Evolutionary conservation across 2,113 vertebrate species (phyloP).

Genomic region (Rhineura floridana): DNA sequence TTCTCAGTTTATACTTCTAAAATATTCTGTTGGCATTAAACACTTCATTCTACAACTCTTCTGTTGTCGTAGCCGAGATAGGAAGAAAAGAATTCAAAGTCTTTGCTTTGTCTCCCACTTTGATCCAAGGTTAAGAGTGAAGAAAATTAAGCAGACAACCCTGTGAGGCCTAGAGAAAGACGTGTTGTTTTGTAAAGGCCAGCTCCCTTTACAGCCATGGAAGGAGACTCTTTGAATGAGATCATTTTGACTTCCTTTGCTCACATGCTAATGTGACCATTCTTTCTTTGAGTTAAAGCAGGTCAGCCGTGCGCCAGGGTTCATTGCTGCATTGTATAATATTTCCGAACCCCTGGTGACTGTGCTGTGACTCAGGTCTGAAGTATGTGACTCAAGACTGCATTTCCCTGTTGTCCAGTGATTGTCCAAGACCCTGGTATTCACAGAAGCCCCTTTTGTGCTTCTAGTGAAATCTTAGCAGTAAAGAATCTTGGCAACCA

Average conservation of each 20-base stretch:
- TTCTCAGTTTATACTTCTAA: not conserved
- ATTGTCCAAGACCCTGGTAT: rapidly evolving
- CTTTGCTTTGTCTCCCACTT: conserved; percentile 53
- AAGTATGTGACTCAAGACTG: not conserved
- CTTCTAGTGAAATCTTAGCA: not conserved
- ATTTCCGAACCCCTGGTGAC: conserved; percentile 46
- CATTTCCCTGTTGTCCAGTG: not conserved
- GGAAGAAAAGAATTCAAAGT: conserved; percentile 45
- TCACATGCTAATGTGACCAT: conserved; percentile 53
- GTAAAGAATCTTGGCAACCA: rapidly evolving
- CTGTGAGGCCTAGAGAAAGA: conserved; percentile 64
- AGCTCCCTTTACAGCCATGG: conserved; percentile 39
- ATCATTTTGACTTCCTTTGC: conserved; percentile 72
- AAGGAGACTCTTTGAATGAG: conserved; percentile 69
- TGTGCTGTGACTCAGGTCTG: not conserved
- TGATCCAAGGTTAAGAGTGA: conserved; percentile 69
- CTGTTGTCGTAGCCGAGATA: conserved; percentile 46
- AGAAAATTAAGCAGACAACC: conserved; percentile 66
- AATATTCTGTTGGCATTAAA: conserved; percentile 41
- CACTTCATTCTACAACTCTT: conserved; percentile 47
- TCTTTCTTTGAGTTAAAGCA: conserved; percentile 61
- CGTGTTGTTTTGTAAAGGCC: conserved; percentile 29
- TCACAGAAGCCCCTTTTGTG: rapidly evolving
- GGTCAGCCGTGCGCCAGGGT: conserved; percentile 61
- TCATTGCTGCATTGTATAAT: conserved; percentile 39